A percentile compares a stretch with the other conserved stretches of the same genome.
Conservation (phyloP, 2,797 vertebrate species). For the Tokudaia muenninki region DNA sequence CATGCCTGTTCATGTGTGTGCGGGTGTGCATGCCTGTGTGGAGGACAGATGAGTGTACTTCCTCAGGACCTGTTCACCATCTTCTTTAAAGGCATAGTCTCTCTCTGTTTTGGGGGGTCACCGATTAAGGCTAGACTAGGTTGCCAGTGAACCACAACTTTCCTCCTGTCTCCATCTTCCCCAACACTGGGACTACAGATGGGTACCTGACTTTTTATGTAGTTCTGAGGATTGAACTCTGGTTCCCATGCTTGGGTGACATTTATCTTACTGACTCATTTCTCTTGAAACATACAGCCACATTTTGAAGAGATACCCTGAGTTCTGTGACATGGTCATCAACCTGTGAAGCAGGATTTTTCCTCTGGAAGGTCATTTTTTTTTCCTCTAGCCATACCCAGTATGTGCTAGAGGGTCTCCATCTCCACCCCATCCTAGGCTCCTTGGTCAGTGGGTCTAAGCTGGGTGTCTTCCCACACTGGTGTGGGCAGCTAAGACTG, state of each 20-base stretch:
- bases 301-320: background rate
- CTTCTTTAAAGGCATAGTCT: background rate
- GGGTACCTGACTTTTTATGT: background rate
- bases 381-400: background rate
- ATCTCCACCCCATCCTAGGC: background rate
- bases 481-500: background rate
- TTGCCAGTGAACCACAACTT: background rate
- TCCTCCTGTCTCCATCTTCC: background rate
- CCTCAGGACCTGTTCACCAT: background rate
- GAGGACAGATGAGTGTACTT: background rate
- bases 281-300: background rate
- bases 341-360: background rate
- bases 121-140: background rate
- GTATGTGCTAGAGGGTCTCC: fast-evolving
- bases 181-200: background rate
- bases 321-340: background rate
- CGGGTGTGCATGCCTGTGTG: background rate
- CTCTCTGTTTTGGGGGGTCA: background rate
- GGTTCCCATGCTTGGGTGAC: background rate
- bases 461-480: too few relatives aligned
- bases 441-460: background rate
- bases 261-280: background rate
- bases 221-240: background rate
- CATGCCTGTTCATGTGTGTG: background rate
- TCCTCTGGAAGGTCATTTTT: background rate